Percentiles rank a stretch among this genome's conserved stretches.
Evolutionary conservation across 2,888 invertebrate species (phyloP).

Genomic region (Cryptocephalus moraei): DNA sequence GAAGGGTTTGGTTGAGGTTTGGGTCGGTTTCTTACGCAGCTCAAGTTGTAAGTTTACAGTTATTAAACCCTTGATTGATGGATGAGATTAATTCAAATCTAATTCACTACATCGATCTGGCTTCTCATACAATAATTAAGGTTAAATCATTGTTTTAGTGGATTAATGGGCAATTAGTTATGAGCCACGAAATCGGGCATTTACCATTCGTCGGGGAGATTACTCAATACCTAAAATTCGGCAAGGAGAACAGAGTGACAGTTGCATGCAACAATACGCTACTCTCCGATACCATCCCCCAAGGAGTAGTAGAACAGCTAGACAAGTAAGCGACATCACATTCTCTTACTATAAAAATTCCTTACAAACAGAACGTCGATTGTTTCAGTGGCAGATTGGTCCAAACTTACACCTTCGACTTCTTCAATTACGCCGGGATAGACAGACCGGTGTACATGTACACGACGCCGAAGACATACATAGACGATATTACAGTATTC

Average conservation of each 20-base stretch:
- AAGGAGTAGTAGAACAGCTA: slow-evolving; percentile 59
- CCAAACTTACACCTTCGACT: slow-evolving; percentile 83
- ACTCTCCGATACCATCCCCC: slow-evolving; percentile 79
- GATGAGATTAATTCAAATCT: too few relatives aligned
- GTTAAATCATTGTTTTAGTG: slow-evolving; percentile 49
- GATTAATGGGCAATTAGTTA: slow-evolving; percentile 73
- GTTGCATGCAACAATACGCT: slow-evolving; percentile 93
- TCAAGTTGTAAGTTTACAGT: too few relatives aligned
- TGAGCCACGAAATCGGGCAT: slow-evolving; percentile 89
- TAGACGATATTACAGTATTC: background rate
- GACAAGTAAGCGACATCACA: slow-evolving; percentile 37
- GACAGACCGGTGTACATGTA: slow-evolving; percentile 84
- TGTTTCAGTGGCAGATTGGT: slow-evolving; percentile 39
- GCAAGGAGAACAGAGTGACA: slow-evolving; percentile 68
- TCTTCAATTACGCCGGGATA: slow-evolving; percentile 97
- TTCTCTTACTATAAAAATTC: slow-evolving; percentile 27
- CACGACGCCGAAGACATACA: slow-evolving; percentile 6
- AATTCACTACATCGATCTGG: too few relatives aligned
- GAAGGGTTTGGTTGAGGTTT: too few relatives aligned
- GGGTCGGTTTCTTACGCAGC: too few relatives aligned
- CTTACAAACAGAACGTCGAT: slow-evolving; percentile 52
- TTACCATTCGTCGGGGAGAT: slow-evolving; percentile 89
- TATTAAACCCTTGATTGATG: too few relatives aligned
- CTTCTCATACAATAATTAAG: slow-evolving; percentile 1
- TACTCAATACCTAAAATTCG: slow-evolving; percentile 53